Evolutionary conservation across 1,140 invertebrate genomes (phyloP), one percentile per base, ranked within the genome.

Genomic region (Maconellicoccus hirsutus): DNA sequence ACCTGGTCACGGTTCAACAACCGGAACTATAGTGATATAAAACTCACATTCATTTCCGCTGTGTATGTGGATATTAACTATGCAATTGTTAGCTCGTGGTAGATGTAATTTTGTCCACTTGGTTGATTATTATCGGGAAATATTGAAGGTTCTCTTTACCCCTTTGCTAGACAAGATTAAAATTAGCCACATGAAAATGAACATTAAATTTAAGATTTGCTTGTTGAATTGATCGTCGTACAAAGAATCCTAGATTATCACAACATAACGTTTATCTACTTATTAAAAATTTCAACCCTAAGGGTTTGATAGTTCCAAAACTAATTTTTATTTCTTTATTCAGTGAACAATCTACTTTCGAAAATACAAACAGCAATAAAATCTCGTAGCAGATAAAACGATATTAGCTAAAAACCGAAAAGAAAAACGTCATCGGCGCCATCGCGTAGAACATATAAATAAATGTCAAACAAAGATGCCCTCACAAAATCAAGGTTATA

Each of bases 21-120:
- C 61, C 61, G 61, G 61, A 66, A 66, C 61, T 66, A 66, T 66
- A 66, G 61, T 66, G 61, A 66, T 66, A 66, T 66, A 66, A 66
- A 66, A 66, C 61, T 66, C 61, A 23, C 61, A 66, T 66, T 66
- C 61, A 66, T 26, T 66, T 66, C 61, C 61, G 61, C 10, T 19
- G 10, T 23, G 19, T 66, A 52, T 52, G 42, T 52, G 42, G 61
- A 26, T 66, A 25, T 25, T 25, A 25, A 66, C 25, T 66, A 66
- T 66, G 25, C 61, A 66, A 66, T 66, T 25, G 61, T 66, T 66
- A 66, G 61, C 61, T 66, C 10, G 21, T 23, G 61, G 61, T 66
- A 8, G 61, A 25, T 16, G 61, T 26, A 66, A 66, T 66, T 66
- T 66, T 25, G 61, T 66, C 61, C 25, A 66, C 61, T 19, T 16